phyloP scores from a whole-genome alignment of 2,888 invertebrate species.

The Microctonus aethiopoides region DNA sequence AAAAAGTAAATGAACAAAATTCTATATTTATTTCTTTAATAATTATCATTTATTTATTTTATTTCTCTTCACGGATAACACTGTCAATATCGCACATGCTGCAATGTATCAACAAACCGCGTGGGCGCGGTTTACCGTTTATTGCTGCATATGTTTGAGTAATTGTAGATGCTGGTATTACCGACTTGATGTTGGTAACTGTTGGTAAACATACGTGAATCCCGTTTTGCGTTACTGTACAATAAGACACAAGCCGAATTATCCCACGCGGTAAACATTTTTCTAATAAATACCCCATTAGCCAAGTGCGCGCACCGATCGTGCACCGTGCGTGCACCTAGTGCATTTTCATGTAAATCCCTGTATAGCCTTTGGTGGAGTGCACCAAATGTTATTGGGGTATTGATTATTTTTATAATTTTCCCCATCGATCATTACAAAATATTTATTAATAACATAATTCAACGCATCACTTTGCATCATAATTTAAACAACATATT shows the following conservation, averaged over 20 bases:
- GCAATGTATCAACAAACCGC: neutral
- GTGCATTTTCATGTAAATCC: too few relatives aligned
- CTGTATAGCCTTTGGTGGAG: too few relatives aligned
- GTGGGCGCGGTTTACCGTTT: neutral
- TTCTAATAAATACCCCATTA: neutral
- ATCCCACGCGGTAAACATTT: neutral
- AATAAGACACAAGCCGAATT: neutral
- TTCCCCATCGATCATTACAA: too few relatives aligned
- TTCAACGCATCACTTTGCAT: too few relatives aligned
- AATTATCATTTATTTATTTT: neutral
- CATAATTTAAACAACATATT: too few relatives aligned
- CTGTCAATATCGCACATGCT: too few relatives aligned
- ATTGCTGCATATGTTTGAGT: neutral
- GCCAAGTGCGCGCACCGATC: too few relatives aligned
- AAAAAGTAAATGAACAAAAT: neutral
- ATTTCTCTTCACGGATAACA: neutral
- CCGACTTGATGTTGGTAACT: neutral
- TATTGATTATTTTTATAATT: too few relatives aligned
- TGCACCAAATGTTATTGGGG: too few relatives aligned
- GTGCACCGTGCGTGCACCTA: too few relatives aligned
- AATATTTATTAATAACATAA: too few relatives aligned
- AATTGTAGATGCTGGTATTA: neutral
- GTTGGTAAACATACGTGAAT: neutral
- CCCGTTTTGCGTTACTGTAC: neutral
- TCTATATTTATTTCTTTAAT: neutral